Conservation (phyloP, 2,888 invertebrate genomes). For the Chalcosyrphus nemorum region DNA sequence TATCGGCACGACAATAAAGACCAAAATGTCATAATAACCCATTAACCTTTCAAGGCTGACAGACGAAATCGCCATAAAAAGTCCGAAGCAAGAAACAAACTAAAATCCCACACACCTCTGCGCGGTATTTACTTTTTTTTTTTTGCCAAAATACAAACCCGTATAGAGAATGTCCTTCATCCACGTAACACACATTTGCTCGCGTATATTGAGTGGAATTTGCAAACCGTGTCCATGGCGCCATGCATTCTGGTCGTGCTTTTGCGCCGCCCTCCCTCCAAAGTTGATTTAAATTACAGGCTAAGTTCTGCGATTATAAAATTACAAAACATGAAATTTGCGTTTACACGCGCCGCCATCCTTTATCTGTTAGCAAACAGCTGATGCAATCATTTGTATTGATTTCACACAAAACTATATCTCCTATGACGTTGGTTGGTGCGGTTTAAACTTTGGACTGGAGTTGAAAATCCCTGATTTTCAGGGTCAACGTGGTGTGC, state of each 20-base stretch:
- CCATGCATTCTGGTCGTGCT: slow-evolving; percentile 49
- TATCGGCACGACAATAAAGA: slow-evolving; percentile 1
- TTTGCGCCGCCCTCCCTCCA: slow-evolving; percentile 28
- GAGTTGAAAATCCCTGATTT: neutral
- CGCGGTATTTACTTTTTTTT: slow-evolving; percentile 27
- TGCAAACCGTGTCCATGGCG: neutral
- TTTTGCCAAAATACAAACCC: neutral
- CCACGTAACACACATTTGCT: neutral
- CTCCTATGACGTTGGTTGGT: neutral
- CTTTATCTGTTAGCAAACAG: slow-evolving; percentile 23
- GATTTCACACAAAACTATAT: slow-evolving; percentile 22
- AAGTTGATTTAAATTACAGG: neutral
- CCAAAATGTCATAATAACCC: slow-evolving; percentile 31
- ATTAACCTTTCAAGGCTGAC: slow-evolving; percentile 37
- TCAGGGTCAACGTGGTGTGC: neutral
- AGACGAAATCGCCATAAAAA: slow-evolving; percentile 20
- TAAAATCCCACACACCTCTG: neutral
- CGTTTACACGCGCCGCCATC: neutral
- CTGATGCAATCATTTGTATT: slow-evolving; percentile 49
- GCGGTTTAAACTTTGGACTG: neutral
- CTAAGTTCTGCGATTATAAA: neutral
- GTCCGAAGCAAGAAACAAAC: neutral
- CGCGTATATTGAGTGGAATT: neutral
- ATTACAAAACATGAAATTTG: neutral
- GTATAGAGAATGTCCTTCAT: slow-evolving; percentile 25